Base-by-base conservation (phyloP, 2,888 invertebrate genomes). In the Tachina lurida region DNA sequence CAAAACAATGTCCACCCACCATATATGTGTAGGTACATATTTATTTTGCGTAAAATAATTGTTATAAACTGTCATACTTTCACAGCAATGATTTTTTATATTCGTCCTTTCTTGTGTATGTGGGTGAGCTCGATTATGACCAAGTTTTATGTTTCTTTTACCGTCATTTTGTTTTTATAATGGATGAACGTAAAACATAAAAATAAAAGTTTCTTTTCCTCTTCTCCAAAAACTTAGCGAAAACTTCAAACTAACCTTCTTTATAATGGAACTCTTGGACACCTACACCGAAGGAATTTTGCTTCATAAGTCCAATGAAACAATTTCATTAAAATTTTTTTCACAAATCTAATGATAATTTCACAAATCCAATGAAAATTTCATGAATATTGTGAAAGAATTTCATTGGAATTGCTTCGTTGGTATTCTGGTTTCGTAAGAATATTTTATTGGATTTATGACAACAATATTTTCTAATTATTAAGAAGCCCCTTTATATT, bases 81-180 rank as follows among this genome's bases (percentile, higher is more conserved):
- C 62, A 9, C 17, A 76, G 54, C 65, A 76, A 56, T 62, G n/a
- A 76, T 58, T 43, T 76, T 71, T 71, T 73, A 79, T 70, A 76
- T 82, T 49, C 70, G 47, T 56, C 63, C 52, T 45, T 54, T 52
- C 31, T 45, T 43, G 17, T 17, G 9, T 19, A 12, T n/a, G 52
- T 19, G 22, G 10, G 15, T 62, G 22, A 43, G n/a, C 15, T 43
- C 58, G 13, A 12, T n/a, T 12, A 10, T 10, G 17, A 22, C 22
- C 41, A 56, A 49, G 47, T 31, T 49, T 49, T 49, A 31, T 49
- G 31, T 31, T 31, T 31, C n/a, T n/a, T 31, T 73, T 54, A 54
- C 62, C n/a, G 65, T 60, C 47, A 9, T 22, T 43, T 60, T 10
- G 39, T 67, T 68, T 62, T 47, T 45, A n/a, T 7, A 56, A 45